Evolutionary conservation across 2,888 invertebrate genomes (phyloP).

Genomic region (Drosophila infuscata): DNA sequence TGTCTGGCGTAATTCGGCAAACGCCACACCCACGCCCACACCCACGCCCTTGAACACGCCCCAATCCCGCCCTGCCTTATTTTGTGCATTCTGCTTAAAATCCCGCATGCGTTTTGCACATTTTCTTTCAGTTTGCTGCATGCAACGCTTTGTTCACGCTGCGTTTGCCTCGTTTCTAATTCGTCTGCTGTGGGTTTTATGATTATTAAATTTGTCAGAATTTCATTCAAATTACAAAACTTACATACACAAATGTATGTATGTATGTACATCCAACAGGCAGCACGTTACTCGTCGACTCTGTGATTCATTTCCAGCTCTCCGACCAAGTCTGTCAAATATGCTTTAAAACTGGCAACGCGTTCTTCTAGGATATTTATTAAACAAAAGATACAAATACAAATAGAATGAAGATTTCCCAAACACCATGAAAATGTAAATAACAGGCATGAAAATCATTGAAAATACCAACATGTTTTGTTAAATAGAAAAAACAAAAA

Average conservation of each 20-base stretch:
- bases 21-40: constrained; percentile 10
- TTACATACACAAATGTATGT: background rate
- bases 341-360: background rate
- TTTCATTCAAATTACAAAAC: background rate
- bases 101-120: constrained; percentile 24
- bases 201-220: constrained; percentile 60
- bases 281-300: background rate
- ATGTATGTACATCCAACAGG: background rate
- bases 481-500: accelerated
- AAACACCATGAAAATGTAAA: background rate
- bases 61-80: constrained; percentile 16
- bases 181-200: constrained; percentile 53
- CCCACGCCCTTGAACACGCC: background rate
- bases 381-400: background rate
- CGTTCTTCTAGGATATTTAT: too few species aligned
- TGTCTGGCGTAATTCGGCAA: constrained; percentile 59
- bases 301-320: background rate
- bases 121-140: constrained; percentile 34
- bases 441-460: background rate
- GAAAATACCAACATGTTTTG: background rate
- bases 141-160: constrained; percentile 50
- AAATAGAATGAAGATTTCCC: background rate
- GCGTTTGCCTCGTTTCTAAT: constrained; percentile 44
- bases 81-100: constrained; percentile 46
- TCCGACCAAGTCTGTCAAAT: background rate